Evolutionary conservation across 2,888 invertebrate genomes (phyloP), one percentile per base, ranked within the genome.

Genomic region (Seladonia tumulorum): DNA sequence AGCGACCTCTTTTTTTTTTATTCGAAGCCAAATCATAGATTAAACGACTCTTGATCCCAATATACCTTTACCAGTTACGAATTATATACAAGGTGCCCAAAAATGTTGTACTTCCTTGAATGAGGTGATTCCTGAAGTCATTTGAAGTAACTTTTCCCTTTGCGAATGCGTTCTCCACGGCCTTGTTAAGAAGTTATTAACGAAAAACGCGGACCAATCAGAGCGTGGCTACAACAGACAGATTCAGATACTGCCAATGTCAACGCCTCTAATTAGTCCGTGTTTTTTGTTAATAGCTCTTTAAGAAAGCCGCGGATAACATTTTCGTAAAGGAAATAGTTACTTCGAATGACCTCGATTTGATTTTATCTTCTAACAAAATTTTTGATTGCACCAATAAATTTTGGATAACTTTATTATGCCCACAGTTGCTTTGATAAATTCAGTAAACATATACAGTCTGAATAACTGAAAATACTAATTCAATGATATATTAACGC

Each of bases 1-100:
- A 72, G 79, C 83, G 83, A 75, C 83, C 60, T 85, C 79, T 73
- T 25, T 42, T 42, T 8, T n/a, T 35, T 35, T 35, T n/a, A 49
- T 29, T 49, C 5, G 25, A 49, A 53, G 18, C 10, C 18, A 45
- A 42, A 70, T 53, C 39, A 70, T 47, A 10, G 12, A 49, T 5
- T 16, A 49, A n/a, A 25, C 16, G 1, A 35, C 10, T 35, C 35
- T 39, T 16, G 16, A n/a, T 16, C 16, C 5, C 7, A 2, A 29
- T 8, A n/a, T 57, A 57, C n/a, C 12, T n/a, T 53, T 53, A 45
- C 3, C 45, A 12, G 12, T 45, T 45, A n/a, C 10, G 8, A n/a
- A 53, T 53, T 53, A 2, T 18, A 22, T 14, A 16, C 7, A 29
- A 2, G 29, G 16, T 63, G 63, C 29, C 29, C 25, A 16, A n/a